phyloP scores from a whole-genome alignment of 2,888 invertebrate genomes.

The Fragum fragum region DNA sequence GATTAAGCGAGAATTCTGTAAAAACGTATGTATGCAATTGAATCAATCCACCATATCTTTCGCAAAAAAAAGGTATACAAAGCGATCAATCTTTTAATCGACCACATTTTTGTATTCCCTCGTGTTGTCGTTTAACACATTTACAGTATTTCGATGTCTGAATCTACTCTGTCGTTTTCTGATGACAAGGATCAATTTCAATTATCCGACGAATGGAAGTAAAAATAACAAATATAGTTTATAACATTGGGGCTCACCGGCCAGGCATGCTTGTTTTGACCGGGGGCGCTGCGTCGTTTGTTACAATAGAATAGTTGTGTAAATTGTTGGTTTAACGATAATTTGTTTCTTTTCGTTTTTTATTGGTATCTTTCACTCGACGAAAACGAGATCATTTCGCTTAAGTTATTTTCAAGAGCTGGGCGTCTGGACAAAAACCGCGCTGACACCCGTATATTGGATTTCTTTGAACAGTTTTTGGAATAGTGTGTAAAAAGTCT shows the following conservation, averaged over 20 bases:
- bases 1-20: too few relatives aligned
- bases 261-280: conserved; percentile 32
- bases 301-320: conserved; percentile 43
- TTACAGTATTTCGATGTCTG: too few relatives aligned
- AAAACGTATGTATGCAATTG: too few relatives aligned
- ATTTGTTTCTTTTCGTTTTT: conserved; percentile 54
- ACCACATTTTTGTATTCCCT: too few relatives aligned
- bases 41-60: too few relatives aligned
- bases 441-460: neutral
- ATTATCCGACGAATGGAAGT: conserved; percentile 2
- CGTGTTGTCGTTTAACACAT: too few relatives aligned
- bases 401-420: neutral
- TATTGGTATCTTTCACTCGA: neutral
- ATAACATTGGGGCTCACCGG: neutral
- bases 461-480: neutral
- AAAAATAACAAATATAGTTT: conserved; percentile 6
- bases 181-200: conserved; percentile 6
- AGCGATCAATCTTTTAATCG: too few relatives aligned
- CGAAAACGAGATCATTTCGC: conserved; percentile 5
- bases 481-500: neutral
- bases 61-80: too few relatives aligned
- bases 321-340: conserved; percentile 51
- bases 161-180: neutral
- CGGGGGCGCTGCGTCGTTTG: conserved; percentile 12
- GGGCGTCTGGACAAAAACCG: neutral